Percentiles rank a stretch among this genome's conserved stretches.
These are phyloP conservation scores for Pao palembangensis DNA, from an alignment of 2,113 vertebrate species.

Conservation along the genomic window DNA sequence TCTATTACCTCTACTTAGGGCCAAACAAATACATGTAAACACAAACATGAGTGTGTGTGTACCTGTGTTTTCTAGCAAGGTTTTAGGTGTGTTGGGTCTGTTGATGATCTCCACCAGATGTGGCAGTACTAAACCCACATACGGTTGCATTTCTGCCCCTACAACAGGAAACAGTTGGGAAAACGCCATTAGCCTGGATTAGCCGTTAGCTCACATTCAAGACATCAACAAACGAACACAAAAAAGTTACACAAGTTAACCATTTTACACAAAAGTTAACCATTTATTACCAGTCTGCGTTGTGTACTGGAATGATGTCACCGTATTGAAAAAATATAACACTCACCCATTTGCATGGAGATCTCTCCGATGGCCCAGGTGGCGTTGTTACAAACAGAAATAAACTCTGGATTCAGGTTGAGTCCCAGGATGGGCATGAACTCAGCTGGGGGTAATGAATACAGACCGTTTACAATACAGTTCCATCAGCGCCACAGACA, in stretches of 20 bases:
- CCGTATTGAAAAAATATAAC: background rate
- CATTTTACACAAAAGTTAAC: background rate
- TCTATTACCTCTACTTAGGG: background rate
- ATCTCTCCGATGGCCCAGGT: conserved; percentile 93
- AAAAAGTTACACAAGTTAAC: background rate
- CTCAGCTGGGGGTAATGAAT: conserved; percentile 75
- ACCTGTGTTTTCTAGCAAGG: conserved; percentile 94
- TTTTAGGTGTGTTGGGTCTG: conserved; percentile 92
- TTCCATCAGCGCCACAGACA: background rate
- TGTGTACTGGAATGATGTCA: background rate
- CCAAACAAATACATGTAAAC: background rate
- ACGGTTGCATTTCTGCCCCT: conserved; percentile 95
- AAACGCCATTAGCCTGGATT: background rate
- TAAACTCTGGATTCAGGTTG: conserved; percentile 94
- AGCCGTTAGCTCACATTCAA: background rate
- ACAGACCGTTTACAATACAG: conserved; percentile 11
- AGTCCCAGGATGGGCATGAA: conserved; percentile 97
- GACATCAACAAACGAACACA: background rate
- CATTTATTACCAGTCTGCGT: background rate
- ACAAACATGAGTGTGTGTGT: background rate
- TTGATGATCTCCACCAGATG: conserved; percentile 95
- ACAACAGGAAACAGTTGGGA: conserved; percentile 5
- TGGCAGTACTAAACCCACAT: conserved; percentile 88
- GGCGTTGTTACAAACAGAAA: conserved; percentile 91
- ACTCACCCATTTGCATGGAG: conserved; percentile 88